These are phyloP conservation scores for Gobius niger DNA, from an alignment of 2,113 vertebrate genomes.

Conservation along the genomic window DNA sequence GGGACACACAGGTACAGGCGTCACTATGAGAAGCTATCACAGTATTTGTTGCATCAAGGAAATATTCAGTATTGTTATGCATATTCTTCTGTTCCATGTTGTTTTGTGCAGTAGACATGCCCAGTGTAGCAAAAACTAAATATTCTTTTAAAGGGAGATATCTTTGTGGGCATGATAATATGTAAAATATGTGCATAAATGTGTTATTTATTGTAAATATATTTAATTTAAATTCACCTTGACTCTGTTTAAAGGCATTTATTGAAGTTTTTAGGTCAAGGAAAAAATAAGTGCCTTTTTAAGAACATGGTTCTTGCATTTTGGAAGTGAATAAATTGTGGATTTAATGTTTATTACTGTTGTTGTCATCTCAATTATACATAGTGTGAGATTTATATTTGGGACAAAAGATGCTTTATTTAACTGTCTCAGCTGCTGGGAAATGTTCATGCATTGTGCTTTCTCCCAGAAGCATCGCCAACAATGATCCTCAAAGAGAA, in stretches of 20 bases:
- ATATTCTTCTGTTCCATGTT: slow-evolving; percentile 49
- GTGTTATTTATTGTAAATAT: slow-evolving; percentile 83
- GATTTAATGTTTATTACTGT: slow-evolving; percentile 51
- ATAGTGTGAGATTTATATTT: slow-evolving; percentile 19
- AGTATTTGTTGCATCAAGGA: slow-evolving; percentile 69
- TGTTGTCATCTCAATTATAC: slow-evolving; percentile 8
- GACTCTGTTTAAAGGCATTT: slow-evolving; percentile 61
- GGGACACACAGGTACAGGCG: slow-evolving; percentile 46
- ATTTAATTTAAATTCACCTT: slow-evolving; percentile 78
- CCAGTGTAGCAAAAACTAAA: slow-evolving; percentile 40
- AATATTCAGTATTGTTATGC: slow-evolving; percentile 64
- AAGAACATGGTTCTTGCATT: slow-evolving; percentile 54
- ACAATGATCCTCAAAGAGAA: slow-evolving; percentile 76
- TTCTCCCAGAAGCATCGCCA: slow-evolving; percentile 55
- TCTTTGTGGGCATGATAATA: slow-evolving; percentile 51
- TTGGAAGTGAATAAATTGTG: slow-evolving; percentile 74
- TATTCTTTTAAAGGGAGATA: slow-evolving; percentile 40
- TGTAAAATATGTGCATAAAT: slow-evolving; percentile 71
- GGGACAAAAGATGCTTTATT: slow-evolving; percentile 26
- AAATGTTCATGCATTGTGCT: slow-evolving; percentile 46
- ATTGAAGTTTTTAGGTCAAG: slow-evolving; percentile 60
- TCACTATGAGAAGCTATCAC: slow-evolving; percentile 45
- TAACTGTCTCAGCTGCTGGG: slow-evolving; percentile 15
- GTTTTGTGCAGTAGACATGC: slow-evolving; percentile 54
- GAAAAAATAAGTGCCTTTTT: slow-evolving; percentile 77